These are phyloP conservation scores for Plusia festucae DNA, from an alignment of 2,888 invertebrate species.

Conservation along the genomic window DNA sequence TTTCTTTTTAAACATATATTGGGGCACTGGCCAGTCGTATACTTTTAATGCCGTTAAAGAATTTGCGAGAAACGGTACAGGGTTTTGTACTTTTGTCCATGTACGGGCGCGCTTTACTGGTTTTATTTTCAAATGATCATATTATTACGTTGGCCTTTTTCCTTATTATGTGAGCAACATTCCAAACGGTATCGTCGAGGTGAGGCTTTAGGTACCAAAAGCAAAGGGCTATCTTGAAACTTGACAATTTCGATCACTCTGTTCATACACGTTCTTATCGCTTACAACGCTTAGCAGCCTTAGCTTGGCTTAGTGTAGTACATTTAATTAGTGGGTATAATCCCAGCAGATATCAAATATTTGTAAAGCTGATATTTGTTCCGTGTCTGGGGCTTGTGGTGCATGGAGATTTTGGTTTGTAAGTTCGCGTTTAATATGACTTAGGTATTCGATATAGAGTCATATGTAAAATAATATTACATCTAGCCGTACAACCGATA, in stretches of 20 bases:
- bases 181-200: conserved; percentile 14
- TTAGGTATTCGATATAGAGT: no score
- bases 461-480: no score
- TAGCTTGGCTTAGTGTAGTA: not conserved
- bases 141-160: conserved; percentile 42
- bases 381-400: not conserved
- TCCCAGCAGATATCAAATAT: not conserved
- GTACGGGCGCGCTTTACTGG: conserved; percentile 36
- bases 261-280: not conserved
- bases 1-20: conserved; percentile 31
- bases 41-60: conserved; percentile 29
- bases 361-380: not conserved
- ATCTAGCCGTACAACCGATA: no score
- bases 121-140: conserved; percentile 48
- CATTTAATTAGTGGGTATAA: not conserved
- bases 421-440: not conserved
- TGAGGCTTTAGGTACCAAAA: conserved; percentile 31
- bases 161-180: conserved; percentile 37
- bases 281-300: not conserved
- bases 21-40: conserved; percentile 34
- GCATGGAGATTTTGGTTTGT: not conserved
- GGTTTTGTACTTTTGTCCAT: conserved; percentile 36
- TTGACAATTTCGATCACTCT: not conserved
- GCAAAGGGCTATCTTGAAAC: not conserved
- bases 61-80: conserved; percentile 23